phyloP scores from a whole-genome alignment of 2,113 vertebrate genomes.

The Antigone vipio region DNA sequence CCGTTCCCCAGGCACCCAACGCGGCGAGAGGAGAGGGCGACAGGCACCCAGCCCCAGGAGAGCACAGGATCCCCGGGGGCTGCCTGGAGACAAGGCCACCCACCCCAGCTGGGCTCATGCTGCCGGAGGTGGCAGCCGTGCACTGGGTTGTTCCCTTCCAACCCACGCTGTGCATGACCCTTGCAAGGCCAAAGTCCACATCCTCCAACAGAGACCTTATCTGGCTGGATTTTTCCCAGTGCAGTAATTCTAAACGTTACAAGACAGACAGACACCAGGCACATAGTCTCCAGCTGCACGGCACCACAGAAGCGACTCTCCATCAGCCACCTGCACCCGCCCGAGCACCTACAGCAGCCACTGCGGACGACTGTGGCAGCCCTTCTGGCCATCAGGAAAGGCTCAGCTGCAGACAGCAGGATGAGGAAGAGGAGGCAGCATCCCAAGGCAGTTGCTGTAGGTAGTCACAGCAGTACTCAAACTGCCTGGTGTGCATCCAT shows the following conservation, averaged over 20 bases:
- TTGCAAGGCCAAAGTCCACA: background rate
- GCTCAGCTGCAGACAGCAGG: background rate
- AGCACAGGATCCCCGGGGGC: background rate
- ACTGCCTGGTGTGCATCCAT: background rate
- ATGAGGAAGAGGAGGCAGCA: background rate
- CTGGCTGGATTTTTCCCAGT: background rate
- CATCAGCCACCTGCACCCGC: background rate
- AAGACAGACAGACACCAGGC: background rate
- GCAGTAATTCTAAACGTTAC: background rate
- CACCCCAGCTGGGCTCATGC: background rate
- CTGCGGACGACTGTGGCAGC: background rate
- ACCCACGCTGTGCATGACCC: fast-evolving
- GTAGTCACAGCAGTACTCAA: background rate
- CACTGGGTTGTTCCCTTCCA: background rate
- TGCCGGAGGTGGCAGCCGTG: background rate
- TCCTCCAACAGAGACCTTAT: background rate
- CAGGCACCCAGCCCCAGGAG: background rate
- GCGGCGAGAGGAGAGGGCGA: background rate
- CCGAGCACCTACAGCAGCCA: background rate
- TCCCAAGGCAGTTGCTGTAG: background rate
- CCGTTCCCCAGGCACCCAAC: background rate
- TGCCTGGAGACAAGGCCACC: background rate
- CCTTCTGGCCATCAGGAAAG: background rate
- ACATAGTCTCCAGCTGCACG: background rate
- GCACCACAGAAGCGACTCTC: background rate